A percentile compares a stretch with the other conserved stretches of the same genome.
These are phyloP conservation scores for Stylophora pistillata DNA, from an alignment of 64 coral and sea anemone species.

Conservation along the genomic window DNA sequence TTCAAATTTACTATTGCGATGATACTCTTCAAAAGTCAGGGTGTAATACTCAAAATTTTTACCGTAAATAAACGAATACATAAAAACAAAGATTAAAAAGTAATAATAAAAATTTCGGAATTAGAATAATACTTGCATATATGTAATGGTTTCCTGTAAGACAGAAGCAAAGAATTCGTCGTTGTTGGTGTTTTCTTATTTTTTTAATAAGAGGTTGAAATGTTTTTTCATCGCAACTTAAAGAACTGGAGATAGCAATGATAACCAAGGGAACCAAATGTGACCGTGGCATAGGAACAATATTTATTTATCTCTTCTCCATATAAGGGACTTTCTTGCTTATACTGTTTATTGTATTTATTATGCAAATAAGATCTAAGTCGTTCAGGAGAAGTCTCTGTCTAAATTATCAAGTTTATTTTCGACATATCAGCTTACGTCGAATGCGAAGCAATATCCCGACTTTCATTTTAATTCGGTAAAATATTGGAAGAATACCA, in stretches of 20 bases:
- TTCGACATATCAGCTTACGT: conserved; percentile 19
- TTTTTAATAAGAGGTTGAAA: background rate
- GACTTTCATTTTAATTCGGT: conserved; percentile 1
- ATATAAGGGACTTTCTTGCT: background rate
- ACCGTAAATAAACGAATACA: too few species aligned
- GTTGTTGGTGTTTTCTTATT: background rate
- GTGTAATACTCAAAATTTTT: too few species aligned
- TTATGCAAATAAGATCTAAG: conserved; percentile 18
- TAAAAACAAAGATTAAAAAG: too few species aligned
- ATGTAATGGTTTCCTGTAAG: background rate
- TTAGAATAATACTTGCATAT: too few species aligned
- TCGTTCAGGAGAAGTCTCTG: background rate
- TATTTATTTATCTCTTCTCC: background rate
- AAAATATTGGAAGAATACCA: background rate
- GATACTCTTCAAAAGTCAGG: too few species aligned
- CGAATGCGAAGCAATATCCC: background rate
- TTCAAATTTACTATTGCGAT: background rate
- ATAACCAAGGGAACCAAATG: background rate
- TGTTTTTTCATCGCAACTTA: background rate
- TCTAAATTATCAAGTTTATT: conserved; percentile 35
- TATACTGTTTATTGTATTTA: background rate
- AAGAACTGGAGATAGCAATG: background rate
- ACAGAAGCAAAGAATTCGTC: background rate
- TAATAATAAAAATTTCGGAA: too few species aligned
- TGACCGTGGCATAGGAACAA: background rate